Evolutionary conservation across 2,797 vertebrate species (phyloP).

Genomic region (Anomalospiza imberbis): DNA sequence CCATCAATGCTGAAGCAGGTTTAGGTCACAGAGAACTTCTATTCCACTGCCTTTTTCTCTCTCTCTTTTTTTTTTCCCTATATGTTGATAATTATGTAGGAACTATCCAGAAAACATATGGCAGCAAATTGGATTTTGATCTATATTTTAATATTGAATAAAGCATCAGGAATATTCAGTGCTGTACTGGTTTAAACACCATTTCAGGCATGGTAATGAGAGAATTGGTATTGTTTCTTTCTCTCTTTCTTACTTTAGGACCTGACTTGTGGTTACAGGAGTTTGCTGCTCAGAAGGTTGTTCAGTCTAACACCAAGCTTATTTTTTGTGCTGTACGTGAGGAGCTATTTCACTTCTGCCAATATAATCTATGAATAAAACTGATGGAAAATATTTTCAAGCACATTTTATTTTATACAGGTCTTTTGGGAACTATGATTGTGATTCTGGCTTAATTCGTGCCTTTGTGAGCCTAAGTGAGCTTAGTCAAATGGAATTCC

Average conservation of each 20-base stretch:
- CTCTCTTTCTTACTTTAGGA: background rate
- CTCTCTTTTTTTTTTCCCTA: fast-evolving
- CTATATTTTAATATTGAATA: background rate
- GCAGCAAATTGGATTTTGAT: background rate
- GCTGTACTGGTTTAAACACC: background rate
- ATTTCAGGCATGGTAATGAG: background rate
- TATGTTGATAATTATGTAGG: background rate
- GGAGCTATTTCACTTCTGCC: background rate
- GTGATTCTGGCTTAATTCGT: background rate
- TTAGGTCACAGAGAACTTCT: background rate
- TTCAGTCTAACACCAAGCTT: background rate
- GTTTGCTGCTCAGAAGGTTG: background rate
- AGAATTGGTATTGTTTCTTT: background rate
- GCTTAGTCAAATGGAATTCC: background rate
- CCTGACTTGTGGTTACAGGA: background rate
- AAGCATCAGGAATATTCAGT: background rate
- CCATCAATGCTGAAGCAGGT: background rate
- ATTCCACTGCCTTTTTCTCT: background rate
- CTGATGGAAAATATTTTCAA: background rate
- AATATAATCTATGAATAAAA: background rate
- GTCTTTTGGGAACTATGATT: background rate
- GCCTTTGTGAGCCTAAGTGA: background rate
- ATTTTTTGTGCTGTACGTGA: background rate
- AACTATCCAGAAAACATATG: background rate
- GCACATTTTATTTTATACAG: background rate